Conservation (phyloP, 1,140 invertebrate genomes). For the Dendrolimus kikuchii region DNA sequence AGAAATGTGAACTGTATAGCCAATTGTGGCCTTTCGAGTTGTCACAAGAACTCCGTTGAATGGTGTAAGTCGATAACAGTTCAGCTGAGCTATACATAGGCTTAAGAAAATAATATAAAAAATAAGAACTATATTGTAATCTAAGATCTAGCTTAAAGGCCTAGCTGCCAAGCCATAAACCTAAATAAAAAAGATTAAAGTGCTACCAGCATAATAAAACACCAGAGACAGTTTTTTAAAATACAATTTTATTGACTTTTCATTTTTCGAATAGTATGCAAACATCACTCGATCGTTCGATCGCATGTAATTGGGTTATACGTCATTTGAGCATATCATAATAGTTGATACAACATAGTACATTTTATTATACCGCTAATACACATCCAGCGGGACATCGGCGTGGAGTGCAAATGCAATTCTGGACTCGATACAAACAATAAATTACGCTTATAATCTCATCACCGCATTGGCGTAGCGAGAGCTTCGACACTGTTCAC, state of each 20-base stretch:
- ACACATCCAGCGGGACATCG: not conserved
- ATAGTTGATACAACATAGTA: not conserved
- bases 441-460: constrained; percentile 54
- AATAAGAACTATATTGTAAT: too few relatives aligned
- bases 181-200: not conserved
- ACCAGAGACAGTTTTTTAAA: constrained; percentile 44
- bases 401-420: constrained; percentile 38
- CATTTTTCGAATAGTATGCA: constrained; percentile 67
- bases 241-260: constrained; percentile 70
- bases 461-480: constrained; percentile 28
- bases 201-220: not conserved
- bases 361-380: not conserved
- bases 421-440: constrained; percentile 59
- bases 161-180: too few relatives aligned
- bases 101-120: too few relatives aligned
- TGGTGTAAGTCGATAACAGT: too few relatives aligned
- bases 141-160: too few relatives aligned
- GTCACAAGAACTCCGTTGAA: too few relatives aligned
- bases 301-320: constrained; percentile 40
- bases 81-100: too few relatives aligned
- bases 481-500: too few relatives aligned
- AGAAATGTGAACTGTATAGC: too few relatives aligned
- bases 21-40: too few relatives aligned
- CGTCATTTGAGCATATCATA: constrained; percentile 47
- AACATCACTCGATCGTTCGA: constrained; percentile 62